Percentiles rank a stretch among this genome's conserved stretches.
Conservation (phyloP, 2,797 vertebrate genomes). For the Silurus lanzhouensis region DNA sequence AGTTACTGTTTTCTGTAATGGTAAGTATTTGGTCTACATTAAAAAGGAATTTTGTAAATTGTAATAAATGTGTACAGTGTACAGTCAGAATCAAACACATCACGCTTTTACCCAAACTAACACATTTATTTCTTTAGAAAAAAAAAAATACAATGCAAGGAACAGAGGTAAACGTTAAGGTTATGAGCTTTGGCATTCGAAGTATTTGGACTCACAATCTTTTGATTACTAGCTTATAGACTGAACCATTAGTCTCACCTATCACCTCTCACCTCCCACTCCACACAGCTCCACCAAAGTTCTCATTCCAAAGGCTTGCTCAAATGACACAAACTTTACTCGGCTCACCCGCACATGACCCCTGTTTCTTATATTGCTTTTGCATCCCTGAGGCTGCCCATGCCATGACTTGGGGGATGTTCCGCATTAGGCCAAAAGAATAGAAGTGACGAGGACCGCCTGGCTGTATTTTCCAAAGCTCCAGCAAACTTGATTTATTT, state of each 20-base stretch:
- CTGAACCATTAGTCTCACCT: background rate
- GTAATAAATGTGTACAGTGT: background rate
- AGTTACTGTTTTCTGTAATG: background rate
- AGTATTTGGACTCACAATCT: background rate
- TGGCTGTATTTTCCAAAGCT: conserved; percentile 77
- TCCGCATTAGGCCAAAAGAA: conserved; percentile 81
- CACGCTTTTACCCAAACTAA: background rate
- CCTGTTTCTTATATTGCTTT: conserved; percentile 79
- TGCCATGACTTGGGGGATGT: conserved; percentile 82
- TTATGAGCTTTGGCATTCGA: background rate
- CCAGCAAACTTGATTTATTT: conserved; percentile 73
- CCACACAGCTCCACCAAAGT: conserved; percentile 18
- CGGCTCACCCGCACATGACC: conserved; percentile 77
- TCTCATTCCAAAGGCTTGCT: conserved; percentile 60
- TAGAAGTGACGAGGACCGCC: conserved; percentile 75
- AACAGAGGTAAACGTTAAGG: background rate
- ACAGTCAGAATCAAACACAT: background rate
- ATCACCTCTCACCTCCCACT: background rate
- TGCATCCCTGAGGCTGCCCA: conserved; percentile 81
- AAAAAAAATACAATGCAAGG: background rate
- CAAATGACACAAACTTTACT: conserved; percentile 61
- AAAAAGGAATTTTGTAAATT: background rate
- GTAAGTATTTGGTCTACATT: background rate
- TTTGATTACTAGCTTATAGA: background rate
- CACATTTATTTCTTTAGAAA: background rate